Evolutionary conservation across 2,888 invertebrate species (phyloP).

Genomic region (Leptothorax acervorum): DNA sequence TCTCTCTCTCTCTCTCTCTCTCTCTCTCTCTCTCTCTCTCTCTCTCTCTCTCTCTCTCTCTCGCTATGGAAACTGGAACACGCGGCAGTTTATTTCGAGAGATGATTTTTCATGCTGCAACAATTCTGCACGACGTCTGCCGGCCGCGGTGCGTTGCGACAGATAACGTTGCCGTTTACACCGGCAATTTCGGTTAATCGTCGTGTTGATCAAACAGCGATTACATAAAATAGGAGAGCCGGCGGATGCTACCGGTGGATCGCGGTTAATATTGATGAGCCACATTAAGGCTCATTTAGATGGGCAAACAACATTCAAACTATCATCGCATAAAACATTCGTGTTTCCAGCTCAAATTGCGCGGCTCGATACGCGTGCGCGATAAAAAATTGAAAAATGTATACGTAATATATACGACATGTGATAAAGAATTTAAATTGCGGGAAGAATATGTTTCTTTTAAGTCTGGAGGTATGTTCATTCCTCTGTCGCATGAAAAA

Average conservation of each 20-base stretch:
- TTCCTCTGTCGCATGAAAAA: neutral
- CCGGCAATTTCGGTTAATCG: conserved; percentile 12
- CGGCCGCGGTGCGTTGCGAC: neutral
- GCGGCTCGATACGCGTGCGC: neutral
- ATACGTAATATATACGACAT: too few species aligned
- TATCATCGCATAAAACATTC: conserved; percentile 21
- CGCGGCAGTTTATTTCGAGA: conserved; percentile 21
- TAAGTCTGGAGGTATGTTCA: neutral
- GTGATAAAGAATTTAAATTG: conserved; percentile 4
- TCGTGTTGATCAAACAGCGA: conserved; percentile 30
- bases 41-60: conserved; percentile 44
- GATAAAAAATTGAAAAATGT: neutral
- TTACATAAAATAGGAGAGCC: conserved; percentile 37
- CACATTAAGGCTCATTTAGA: neutral
- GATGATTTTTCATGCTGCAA: conserved; percentile 28
- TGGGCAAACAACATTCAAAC: conserved; percentile 5
- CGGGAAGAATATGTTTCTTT: neutral
- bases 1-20: conserved; percentile 42
- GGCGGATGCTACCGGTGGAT: neutral
- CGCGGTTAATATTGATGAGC: conserved; percentile 12
- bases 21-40: conserved; percentile 44
- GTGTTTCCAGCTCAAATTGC: neutral
- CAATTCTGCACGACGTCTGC: neutral
- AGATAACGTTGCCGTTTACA: conserved; percentile 13
- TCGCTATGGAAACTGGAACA: conserved; percentile 3